Percentiles rank a stretch among this genome's conserved stretches.
Conservation (phyloP, 2,888 invertebrate genomes). For the Magallana nippona region DNA sequence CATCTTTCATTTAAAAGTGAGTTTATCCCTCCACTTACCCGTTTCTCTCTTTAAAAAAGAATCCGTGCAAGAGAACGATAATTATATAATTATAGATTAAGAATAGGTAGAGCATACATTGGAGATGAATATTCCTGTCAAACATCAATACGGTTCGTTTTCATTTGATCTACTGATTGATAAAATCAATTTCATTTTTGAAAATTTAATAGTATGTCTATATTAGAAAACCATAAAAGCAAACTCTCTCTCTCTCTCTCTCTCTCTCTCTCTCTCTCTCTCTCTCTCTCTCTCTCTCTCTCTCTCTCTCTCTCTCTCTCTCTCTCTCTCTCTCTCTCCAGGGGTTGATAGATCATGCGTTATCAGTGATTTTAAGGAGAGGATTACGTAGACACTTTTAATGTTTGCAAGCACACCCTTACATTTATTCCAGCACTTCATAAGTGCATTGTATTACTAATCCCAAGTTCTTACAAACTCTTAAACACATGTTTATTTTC, state of each 20-base stretch:
- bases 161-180: background rate
- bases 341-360: background rate
- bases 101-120: background rate
- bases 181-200: background rate
- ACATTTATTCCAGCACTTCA: conserved; percentile 8
- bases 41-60: conserved; percentile 19
- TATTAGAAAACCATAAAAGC: background rate
- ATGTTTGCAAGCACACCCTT: conserved; percentile 9
- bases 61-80: background rate
- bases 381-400: background rate
- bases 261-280: background rate
- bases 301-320: conserved; percentile 20
- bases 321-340: conserved; percentile 14
- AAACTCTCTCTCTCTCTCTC: too few species aligned
- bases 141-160: background rate
- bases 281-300: conserved; percentile 23
- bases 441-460: background rate
- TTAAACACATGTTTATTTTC: background rate
- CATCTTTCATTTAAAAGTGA: conserved; percentile 5
- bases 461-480: background rate
- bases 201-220: background rate
- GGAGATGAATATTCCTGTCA: background rate
- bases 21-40: background rate
- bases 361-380: conserved; percentile 2
- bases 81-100: background rate